Percentiles rank a stretch among this genome's conserved stretches.
These are phyloP conservation scores for Stratiolaelaps scimitus DNA, from an alignment of 1,140 invertebrate genomes.

Conservation along the genomic window DNA sequence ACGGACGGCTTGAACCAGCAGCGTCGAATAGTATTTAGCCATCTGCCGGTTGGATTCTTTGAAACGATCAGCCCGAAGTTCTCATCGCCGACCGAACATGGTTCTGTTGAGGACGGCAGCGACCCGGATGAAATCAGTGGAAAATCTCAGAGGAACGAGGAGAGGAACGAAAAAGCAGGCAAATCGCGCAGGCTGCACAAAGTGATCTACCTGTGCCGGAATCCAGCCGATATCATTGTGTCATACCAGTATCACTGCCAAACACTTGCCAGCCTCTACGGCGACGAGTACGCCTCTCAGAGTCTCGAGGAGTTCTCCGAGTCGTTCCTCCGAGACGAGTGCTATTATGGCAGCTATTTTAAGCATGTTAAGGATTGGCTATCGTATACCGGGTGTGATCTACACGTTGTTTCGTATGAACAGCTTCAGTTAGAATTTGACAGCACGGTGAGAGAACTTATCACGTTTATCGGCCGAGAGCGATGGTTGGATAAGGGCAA, in stretches of 20 bases:
- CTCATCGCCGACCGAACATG: no score
- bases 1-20: neutral
- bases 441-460: neutral
- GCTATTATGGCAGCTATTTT: conserved; percentile 6
- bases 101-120: no score
- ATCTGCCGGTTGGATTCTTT: neutral
- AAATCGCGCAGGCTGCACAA: neutral
- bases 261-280: neutral
- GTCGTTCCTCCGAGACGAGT: neutral
- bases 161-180: no score
- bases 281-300: neutral
- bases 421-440: conserved; percentile 5
- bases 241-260: conserved; percentile 1
- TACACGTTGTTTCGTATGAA: neutral
- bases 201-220: conserved; percentile 1
- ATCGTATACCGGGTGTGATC: neutral
- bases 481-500: neutral
- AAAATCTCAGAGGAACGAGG: no score
- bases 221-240: conserved; percentile 4
- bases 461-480: neutral
- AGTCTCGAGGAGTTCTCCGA: neutral
- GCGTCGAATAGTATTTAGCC: neutral
- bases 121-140: no score
- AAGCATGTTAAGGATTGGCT: conserved; percentile 5
- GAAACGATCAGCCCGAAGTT: neutral